Percentiles rank a stretch among this genome's conserved stretches.
Evolutionary conservation across 1,140 invertebrate species (phyloP).

Genomic region (Amyelois transitella): DNA sequence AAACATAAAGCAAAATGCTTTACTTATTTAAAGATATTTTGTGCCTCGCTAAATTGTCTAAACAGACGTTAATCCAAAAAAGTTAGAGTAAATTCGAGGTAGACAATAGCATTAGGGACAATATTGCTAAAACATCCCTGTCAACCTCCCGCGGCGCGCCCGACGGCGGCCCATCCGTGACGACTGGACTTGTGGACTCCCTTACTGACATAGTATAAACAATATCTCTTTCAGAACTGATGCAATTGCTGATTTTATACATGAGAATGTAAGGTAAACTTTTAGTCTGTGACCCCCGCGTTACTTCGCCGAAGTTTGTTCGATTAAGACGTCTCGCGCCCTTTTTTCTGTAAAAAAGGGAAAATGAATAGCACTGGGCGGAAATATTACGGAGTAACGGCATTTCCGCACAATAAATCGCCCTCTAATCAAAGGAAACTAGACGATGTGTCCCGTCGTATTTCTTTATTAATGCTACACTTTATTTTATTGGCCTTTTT

Average conservation of each 20-base stretch:
- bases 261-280: neutral
- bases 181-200: neutral
- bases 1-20: no score
- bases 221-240: neutral
- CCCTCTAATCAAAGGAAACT: slow-evolving; percentile 67
- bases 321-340: slow-evolving; percentile 70
- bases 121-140: slow-evolving; percentile 18
- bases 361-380: slow-evolving; percentile 65
- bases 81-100: neutral
- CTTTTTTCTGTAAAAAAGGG: slow-evolving; percentile 71
- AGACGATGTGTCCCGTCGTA: slow-evolving; percentile 38
- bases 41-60: no score
- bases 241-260: neutral
- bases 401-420: slow-evolving; percentile 73
- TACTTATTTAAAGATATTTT: no score
- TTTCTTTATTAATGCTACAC: slow-evolving; percentile 69
- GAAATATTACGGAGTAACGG: slow-evolving; percentile 71
- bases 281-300: slow-evolving; percentile 7
- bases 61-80: neutral
- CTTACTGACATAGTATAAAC: neutral
- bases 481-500: slow-evolving; percentile 71
- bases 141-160: slow-evolving; percentile 12
- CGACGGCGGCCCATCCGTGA: neutral
- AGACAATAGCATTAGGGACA: slow-evolving; percentile 9
- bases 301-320: slow-evolving; percentile 20